Evolutionary conservation across 2,888 invertebrate genomes (phyloP).

Genomic region (Cryptus armator): DNA sequence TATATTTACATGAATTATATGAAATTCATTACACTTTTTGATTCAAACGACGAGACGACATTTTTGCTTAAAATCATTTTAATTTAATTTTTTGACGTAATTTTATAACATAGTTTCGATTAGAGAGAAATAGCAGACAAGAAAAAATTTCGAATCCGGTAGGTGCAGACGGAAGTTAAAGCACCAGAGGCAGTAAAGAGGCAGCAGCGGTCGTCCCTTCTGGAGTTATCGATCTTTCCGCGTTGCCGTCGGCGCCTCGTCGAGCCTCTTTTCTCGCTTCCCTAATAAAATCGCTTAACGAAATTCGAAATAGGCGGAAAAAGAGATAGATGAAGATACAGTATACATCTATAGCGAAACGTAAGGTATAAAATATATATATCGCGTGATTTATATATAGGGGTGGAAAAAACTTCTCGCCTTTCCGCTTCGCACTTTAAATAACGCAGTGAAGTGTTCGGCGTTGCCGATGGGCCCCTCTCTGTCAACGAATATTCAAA

Average conservation of each 20-base stretch:
- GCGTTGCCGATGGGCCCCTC: slow-evolving; percentile 20
- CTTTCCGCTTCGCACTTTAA: slow-evolving; percentile 35
- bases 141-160: neutral
- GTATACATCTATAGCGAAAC: slow-evolving; percentile 5
- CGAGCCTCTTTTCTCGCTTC: slow-evolving; percentile 33
- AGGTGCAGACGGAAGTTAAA: slow-evolving; percentile 32
- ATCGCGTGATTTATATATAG: slow-evolving; percentile 1
- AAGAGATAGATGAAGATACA: slow-evolving; percentile 36
- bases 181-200: slow-evolving; percentile 16
- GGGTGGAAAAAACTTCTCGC: slow-evolving; percentile 39
- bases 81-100: too few relatives aligned
- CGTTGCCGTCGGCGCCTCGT: slow-evolving; percentile 20
- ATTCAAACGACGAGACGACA: too few relatives aligned
- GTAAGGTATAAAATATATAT: slow-evolving; percentile 37
- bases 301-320: slow-evolving; percentile 68
- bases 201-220: neutral
- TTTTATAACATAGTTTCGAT: too few relatives aligned
- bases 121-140: neutral
- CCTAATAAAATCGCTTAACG: slow-evolving; percentile 66
- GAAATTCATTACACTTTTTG: too few relatives aligned
- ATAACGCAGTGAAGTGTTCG: slow-evolving; percentile 31
- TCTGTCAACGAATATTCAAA: slow-evolving; percentile 35
- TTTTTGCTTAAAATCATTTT: too few relatives aligned
- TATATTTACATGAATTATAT: too few relatives aligned
- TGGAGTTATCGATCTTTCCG: slow-evolving; percentile 43